phyloP scores from a whole-genome alignment of 2,113 vertebrate genomes.

The Hyperoodon ampullatus region DNA sequence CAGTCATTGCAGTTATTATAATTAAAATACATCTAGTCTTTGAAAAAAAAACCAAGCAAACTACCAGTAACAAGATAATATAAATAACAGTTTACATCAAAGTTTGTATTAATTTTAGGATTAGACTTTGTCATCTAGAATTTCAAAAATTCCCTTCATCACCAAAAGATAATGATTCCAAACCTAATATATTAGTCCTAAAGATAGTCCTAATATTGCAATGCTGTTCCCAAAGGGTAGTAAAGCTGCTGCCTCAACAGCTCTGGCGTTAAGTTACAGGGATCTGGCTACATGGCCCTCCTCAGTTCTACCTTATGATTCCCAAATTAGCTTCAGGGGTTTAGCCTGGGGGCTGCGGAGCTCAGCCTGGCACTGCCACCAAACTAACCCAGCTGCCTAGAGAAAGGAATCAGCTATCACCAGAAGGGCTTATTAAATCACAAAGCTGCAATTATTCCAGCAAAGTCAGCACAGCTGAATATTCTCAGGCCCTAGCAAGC shows the following conservation, averaged over 20 bases:
- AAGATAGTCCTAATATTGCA: background rate
- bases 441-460: background rate
- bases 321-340: background rate
- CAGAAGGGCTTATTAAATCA: background rate
- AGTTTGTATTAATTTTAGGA: background rate
- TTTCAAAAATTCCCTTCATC: constrained; percentile 30
- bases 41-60: background rate
- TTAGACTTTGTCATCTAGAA: constrained; percentile 39
- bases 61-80: background rate
- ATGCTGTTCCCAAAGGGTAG: background rate
- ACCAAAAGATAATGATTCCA: constrained; percentile 25
- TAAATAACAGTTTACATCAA: background rate
- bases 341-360: background rate
- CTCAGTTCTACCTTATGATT: background rate
- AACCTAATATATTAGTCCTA: background rate
- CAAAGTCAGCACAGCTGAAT: background rate
- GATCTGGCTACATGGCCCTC: background rate
- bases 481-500: background rate
- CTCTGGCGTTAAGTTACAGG: background rate
- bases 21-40: constrained; percentile 1
- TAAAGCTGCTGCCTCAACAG: background rate
- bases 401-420: background rate
- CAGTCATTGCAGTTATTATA: background rate
- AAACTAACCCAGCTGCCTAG: background rate
- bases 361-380: background rate